A percentile compares a stretch with the other conserved stretches of the same genome.
Conservation (phyloP, 2,797 vertebrate species). For the Hippoglossus hippoglossus region DNA sequence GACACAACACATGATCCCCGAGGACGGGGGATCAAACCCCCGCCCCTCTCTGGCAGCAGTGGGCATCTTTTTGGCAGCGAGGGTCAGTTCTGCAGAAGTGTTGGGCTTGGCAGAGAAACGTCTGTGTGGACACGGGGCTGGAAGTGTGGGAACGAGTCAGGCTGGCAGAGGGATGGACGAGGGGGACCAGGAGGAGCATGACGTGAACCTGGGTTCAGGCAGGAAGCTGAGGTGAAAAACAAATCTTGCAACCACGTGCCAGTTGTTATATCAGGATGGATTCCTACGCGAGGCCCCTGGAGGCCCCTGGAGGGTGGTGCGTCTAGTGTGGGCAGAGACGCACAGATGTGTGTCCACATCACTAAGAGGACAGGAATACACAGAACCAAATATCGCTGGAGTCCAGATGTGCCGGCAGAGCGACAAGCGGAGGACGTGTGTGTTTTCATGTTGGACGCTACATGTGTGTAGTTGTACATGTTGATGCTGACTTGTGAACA, state of each 20-base stretch:
- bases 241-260: constrained; percentile 10
- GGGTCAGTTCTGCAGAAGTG: constrained; percentile 23
- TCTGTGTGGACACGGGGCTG: constrained; percentile 22
- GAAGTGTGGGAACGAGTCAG: constrained; percentile 70
- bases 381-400: constrained; percentile 33
- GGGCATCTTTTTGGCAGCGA: constrained; percentile 65
- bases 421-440: background rate
- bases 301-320: constrained; percentile 19
- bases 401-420: constrained; percentile 61
- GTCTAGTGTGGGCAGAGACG: constrained; percentile 57
- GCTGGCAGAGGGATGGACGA: background rate
- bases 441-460: background rate
- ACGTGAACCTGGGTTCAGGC: background rate
- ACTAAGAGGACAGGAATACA: constrained; percentile 59
- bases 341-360: constrained; percentile 73
- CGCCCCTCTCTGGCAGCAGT: constrained; percentile 49
- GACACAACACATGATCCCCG: constrained; percentile 69
- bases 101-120: constrained; percentile 52
- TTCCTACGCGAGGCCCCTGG: constrained; percentile 26
- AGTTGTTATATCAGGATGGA: constrained; percentile 5
- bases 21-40: background rate
- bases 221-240: background rate
- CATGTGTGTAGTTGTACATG: background rate
- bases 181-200: background rate
- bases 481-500: too few relatives aligned